Percentiles rank a stretch among this genome's conserved stretches.
These are phyloP conservation scores for Pinna nobilis DNA, from an alignment of 1,140 invertebrate genomes.

Conservation along the genomic window DNA sequence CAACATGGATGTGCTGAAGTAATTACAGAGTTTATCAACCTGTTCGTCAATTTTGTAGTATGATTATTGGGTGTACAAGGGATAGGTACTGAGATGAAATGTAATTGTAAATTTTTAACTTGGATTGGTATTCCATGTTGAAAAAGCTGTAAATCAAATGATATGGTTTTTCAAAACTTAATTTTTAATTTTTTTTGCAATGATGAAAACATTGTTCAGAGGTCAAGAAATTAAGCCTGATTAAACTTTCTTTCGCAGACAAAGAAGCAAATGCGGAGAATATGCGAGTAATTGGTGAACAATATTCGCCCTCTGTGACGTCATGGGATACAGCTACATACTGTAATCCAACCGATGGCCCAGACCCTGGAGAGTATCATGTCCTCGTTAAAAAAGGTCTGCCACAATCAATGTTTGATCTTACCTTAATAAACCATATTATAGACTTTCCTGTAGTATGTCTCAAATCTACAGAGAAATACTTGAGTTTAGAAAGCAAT, in stretches of 20 bases:
- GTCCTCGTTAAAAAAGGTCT: constrained; percentile 25
- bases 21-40: too few relatives aligned
- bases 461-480: background rate
- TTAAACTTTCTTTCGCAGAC: constrained; percentile 23
- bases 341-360: constrained; percentile 10
- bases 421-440: too few relatives aligned
- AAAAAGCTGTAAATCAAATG: background rate
- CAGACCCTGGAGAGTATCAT: constrained; percentile 20
- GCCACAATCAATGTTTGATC: too few relatives aligned
- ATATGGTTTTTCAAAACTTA: background rate
- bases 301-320: background rate
- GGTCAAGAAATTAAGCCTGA: too few relatives aligned
- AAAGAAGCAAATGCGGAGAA: constrained; percentile 18
- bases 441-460: too few relatives aligned
- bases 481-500: background rate
- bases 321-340: constrained; percentile 13
- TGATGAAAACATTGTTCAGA: too few relatives aligned
- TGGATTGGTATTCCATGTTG: background rate
- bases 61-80: too few relatives aligned
- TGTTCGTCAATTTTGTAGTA: too few relatives aligned
- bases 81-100: too few relatives aligned
- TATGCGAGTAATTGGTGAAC: background rate
- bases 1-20: too few relatives aligned
- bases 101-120: background rate
- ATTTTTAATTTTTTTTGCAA: background rate